A percentile compares a stretch with the other conserved stretches of the same genome.
Conservation (phyloP, 2,888 invertebrate species). For the Bombylius discolor region DNA sequence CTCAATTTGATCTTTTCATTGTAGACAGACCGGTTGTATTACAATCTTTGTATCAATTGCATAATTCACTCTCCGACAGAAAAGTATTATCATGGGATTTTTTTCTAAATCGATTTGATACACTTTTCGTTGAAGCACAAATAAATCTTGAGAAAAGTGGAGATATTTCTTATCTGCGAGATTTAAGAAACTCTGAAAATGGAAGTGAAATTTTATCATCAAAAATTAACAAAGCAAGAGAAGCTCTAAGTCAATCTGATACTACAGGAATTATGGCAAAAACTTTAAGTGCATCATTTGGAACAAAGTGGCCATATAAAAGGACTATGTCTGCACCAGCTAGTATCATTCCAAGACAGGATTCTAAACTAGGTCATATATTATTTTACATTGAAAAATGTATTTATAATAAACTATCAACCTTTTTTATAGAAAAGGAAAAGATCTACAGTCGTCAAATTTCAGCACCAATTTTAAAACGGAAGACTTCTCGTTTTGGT, state of each 20-base stretch:
- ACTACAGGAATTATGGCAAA: conserved; percentile 48
- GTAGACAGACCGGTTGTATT: conserved; percentile 93
- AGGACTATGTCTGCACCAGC: conserved; percentile 88
- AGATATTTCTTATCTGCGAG: conserved; percentile 72
- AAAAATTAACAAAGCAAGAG: conserved; percentile 79
- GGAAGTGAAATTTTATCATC: conserved; percentile 73
- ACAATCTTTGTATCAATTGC: conserved; percentile 86
- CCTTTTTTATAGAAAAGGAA: conserved; percentile 52
- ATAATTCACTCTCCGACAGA: conserved; percentile 82
- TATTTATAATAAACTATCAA: neutral
- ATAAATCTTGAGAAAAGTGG: conserved; percentile 74
- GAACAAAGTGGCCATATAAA: conserved; percentile 90
- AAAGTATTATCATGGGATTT: conserved; percentile 93
- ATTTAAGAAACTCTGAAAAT: conserved; percentile 76
- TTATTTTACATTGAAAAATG: neutral
- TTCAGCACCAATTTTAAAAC: conserved; percentile 87
- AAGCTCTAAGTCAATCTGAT: conserved; percentile 67
- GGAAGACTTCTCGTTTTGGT: conserved; percentile 85
- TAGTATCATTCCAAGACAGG: conserved; percentile 61
- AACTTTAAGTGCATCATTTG: conserved; percentile 76
- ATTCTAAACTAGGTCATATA: conserved; percentile 50
- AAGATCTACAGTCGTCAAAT: conserved; percentile 83
- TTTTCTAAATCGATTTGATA: conserved; percentile 91
- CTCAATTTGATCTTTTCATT: conserved; percentile 95
- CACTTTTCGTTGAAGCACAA: conserved; percentile 91